Base-by-base conservation (phyloP, 2,797 vertebrate species). In the Choloepus didactylus region DNA sequence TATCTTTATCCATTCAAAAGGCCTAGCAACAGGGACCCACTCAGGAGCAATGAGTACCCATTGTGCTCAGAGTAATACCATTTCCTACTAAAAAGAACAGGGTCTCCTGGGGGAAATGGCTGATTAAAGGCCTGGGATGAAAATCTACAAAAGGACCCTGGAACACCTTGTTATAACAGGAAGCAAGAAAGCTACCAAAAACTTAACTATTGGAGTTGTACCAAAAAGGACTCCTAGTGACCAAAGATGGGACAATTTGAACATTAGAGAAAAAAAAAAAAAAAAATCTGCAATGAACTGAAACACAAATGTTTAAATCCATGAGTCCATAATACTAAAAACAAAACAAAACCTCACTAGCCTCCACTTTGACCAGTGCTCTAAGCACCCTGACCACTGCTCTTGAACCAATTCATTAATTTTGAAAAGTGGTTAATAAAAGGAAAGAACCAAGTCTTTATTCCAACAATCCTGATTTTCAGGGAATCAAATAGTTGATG, bases 241-340 rank as follows among this genome's bases (percentile, higher is more conserved):
- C 6, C 69, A 91, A 86, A 83, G 44, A 59, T 3, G 18, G 69
- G 41, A 80, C 29, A 82, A 81, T 51, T 10, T 60, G 76, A 90
- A 77, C 79, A 82, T 62, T 66, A 77, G 51, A 54, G 14, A 54
- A 54, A 54, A 54, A 76, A 81, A 66, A 92, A 95, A 46, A 75
- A 81, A 44, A 89, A 1, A 64, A 70, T 72, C 62, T 94, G 27
- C 49, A 69, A 94, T 70, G 56, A 73, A 83, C 21, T n/a, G 27
- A 93, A 84, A 89, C 41, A 51, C 60, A 87, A 60, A 67, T 56
- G 81, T 94, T 94, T 89, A 77, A 77, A 85, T 59, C 12, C 8
- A 72, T 86, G 21, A 93, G 46, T 59, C 94, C 16, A 83, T 38
- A 66, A 70, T n/a, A 92, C 41, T 86, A 92, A 91, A 90, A 87